These are phyloP conservation scores for Hirtodrosophila trivittata DNA, from an alignment of 2,888 invertebrate genomes.

Conservation along the genomic window DNA sequence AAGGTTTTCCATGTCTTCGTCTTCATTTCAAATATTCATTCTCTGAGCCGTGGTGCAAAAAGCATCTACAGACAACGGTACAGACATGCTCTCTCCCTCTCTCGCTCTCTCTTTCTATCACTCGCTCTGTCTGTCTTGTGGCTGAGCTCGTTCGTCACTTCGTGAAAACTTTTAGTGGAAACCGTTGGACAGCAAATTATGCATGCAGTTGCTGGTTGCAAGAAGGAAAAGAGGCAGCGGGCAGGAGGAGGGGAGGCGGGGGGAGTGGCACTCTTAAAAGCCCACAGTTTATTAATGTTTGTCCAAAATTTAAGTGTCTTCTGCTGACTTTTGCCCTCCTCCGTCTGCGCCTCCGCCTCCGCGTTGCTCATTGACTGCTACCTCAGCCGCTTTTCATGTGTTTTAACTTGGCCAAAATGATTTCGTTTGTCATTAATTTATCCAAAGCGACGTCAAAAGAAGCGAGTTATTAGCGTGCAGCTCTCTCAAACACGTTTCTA, in stretches of 20 bases:
- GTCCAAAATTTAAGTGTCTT: conserved; percentile 73
- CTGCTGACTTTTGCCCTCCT: conserved; percentile 21
- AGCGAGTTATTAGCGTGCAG: conserved; percentile 75
- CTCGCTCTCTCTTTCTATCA: conserved; percentile 15
- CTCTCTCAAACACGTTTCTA: conserved; percentile 69
- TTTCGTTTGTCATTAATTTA: conserved; percentile 74
- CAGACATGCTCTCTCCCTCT: conserved; percentile 2
- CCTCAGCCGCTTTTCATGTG: conserved; percentile 40
- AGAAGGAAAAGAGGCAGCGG: neutral
- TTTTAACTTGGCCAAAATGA: conserved; percentile 76
- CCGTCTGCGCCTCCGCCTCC: conserved; percentile 22
- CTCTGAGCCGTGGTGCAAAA: conserved; percentile 53
- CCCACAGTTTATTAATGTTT: conserved; percentile 74
- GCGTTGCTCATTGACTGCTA: conserved; percentile 9
- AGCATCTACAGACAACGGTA: conserved; percentile 33
- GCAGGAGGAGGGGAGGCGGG: neutral
- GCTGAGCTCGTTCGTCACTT: conserved; percentile 31
- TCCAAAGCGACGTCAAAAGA: conserved; percentile 52
- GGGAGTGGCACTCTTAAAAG: conserved; percentile 52
- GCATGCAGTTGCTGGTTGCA: conserved; percentile 55
- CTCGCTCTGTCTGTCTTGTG: neutral
- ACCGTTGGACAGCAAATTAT: conserved; percentile 70
- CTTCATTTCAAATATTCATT: conserved; percentile 67
- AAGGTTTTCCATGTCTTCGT: conserved; percentile 75
- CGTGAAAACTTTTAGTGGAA: conserved; percentile 67